phyloP scores from a whole-genome alignment of 2,888 invertebrate species.

The Tholera decimalis region DNA sequence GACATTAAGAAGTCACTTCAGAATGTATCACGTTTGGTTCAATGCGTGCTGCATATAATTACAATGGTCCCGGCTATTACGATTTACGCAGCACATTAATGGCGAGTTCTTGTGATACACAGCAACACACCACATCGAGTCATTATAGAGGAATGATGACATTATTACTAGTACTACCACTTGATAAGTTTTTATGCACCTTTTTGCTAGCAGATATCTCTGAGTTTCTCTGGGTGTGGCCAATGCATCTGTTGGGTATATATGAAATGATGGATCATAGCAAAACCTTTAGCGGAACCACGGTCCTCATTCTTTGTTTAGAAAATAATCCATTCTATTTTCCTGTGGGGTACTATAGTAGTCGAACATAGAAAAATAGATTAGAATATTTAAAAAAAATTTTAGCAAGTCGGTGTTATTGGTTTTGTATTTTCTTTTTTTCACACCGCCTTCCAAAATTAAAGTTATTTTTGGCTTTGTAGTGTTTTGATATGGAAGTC shows the following conservation, averaged over 20 bases:
- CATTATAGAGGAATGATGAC: constrained; percentile 66
- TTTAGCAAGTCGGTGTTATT: too few relatives aligned
- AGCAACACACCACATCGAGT: constrained; percentile 35
- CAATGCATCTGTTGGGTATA: constrained; percentile 20
- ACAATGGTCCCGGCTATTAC: constrained; percentile 25
- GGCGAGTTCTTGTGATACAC: constrained; percentile 27
- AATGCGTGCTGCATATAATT: constrained; percentile 20
- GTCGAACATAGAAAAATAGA: too few relatives aligned
- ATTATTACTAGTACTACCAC: constrained; percentile 50
- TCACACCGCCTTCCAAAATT: too few relatives aligned
- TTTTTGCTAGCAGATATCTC: constrained; percentile 52
- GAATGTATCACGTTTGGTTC: neutral
- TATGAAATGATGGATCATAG: constrained; percentile 31
- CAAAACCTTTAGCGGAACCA: constrained; percentile 30
- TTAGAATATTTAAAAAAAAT: too few relatives aligned
- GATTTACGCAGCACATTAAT: constrained; percentile 28
- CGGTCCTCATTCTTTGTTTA: constrained; percentile 32
- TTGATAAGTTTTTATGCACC: constrained; percentile 55
- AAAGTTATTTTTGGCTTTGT: too few relatives aligned
- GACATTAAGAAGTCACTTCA: neutral
- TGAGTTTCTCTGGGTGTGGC: constrained; percentile 65
- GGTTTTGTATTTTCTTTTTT: too few relatives aligned
- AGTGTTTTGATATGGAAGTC: too few relatives aligned
- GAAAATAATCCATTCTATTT: constrained; percentile 7
- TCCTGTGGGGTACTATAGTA: neutral